A percentile compares a stretch with the other conserved stretches of the same genome.
These are phyloP conservation scores for Acanthisitta chloris DNA, from an alignment of 2,113 vertebrate species.

Conservation along the genomic window DNA sequence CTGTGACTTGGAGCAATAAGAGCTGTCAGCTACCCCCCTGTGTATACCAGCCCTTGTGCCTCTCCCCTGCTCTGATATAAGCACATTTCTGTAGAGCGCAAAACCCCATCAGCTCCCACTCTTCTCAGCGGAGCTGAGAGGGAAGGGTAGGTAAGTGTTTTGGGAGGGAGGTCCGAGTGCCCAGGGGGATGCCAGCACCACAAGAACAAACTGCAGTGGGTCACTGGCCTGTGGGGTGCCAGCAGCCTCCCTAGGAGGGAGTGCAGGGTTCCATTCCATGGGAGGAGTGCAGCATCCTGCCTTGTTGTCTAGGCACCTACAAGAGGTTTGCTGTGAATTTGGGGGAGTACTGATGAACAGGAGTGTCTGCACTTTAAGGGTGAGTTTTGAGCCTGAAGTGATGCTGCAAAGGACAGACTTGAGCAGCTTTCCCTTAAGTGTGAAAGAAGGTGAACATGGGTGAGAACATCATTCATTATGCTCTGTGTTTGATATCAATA, in stretches of 20 bases:
- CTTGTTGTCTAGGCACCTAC: not conserved
- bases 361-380: not conserved
- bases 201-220: not conserved
- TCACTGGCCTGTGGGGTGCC: not conserved
- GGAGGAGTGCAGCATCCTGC: not conserved
- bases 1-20: not conserved
- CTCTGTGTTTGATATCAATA: not conserved
- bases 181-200: not conserved
- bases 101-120: fast-evolving
- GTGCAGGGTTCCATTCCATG: too few species aligned
- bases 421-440: not conserved
- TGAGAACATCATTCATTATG: not conserved
- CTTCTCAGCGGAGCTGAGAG: not conserved
- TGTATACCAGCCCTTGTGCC: not conserved
- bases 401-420: not conserved
- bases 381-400: not conserved
- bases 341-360: not conserved
- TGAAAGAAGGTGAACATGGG: not conserved
- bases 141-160: not conserved
- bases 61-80: not conserved
- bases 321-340: not conserved
- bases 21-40: fast-evolving
- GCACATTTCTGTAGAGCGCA: fast-evolving
- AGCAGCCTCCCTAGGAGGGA: not conserved
- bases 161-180: fast-evolving